Base-by-base conservation (phyloP, 2,888 invertebrate genomes). In the Agriopis marginaria region DNA sequence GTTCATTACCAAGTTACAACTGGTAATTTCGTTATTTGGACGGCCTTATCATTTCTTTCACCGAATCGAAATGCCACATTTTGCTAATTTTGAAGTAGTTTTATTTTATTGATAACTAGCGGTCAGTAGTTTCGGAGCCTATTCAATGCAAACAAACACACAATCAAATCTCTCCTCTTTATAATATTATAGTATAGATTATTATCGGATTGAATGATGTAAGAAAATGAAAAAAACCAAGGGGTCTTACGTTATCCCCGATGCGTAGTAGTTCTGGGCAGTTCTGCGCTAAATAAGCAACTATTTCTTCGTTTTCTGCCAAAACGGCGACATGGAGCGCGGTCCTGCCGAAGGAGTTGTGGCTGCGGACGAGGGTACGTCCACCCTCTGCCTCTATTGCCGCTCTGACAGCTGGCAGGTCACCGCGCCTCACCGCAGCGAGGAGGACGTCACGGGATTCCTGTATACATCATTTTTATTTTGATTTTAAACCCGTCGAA, bases 271-370 rank as follows among this genome's bases (percentile, higher is more conserved):
- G 95, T 76, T 97, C 97, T 0, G 97, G 96, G 85, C 96, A 97
- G 45, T 95, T 94, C 72, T 95, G 95, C 0, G 96, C 96, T 66
- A 99, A 92, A 81, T 96, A 96, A 71, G 97, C 96, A 0, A 98
- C 97, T 40, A 98, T 95, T 68, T 98, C 97, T 75, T 97, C 97
- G 65, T 97, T 96, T 80, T 98, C 97, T 67, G 96, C 96, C 11
- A 99, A 91, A 12, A 98, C 97, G 0, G 98, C 98, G 62, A 98
- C 96, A 84, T 99, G 99, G 23, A 99, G 92, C 0, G 98, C 95
- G 65, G 96, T 97, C 70, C 98, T 95, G 7, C 97, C 97, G 86
- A 95, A 95, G n/a, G 94, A 91, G 84, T 97, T 97, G 84, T 96
- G 96, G 0, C 89, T 88, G 9, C 89, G 84, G 3, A 91, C 90